These are phyloP conservation scores for Alcedo quadribrachys DNA, from an alignment of 2,797 vertebrate genomes.

Conservation along the genomic window DNA sequence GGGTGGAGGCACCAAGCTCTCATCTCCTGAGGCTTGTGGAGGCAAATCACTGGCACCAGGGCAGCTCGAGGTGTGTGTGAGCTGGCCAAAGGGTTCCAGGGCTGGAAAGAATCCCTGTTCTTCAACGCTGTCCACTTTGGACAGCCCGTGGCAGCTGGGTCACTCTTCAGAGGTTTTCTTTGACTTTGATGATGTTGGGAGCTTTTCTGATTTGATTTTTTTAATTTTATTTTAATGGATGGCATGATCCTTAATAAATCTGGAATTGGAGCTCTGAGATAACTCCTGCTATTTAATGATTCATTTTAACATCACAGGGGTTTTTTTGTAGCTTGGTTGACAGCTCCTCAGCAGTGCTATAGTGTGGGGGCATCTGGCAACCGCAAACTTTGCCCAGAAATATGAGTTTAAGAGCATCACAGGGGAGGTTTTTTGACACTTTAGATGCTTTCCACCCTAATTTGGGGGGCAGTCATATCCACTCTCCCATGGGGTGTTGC, in stretches of 20 bases:
- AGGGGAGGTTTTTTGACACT: neutral
- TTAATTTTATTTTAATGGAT: neutral
- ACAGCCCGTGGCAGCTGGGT: neutral
- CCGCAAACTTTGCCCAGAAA: neutral
- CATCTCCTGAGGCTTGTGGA: accelerated
- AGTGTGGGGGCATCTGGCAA: neutral
- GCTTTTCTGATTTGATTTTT: neutral
- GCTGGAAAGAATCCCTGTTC: accelerated
- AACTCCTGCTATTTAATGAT: neutral
- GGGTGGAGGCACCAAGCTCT: neutral
- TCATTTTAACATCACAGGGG: neutral
- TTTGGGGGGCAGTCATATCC: accelerated
- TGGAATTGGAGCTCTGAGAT: neutral
- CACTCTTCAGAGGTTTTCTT: neutral
- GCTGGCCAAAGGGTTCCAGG: neutral
- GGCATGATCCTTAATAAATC: neutral
- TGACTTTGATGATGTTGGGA: neutral
- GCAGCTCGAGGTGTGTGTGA: accelerated
- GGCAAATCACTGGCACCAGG: accelerated
- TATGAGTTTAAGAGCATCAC: neutral
- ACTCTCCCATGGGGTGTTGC: accelerated
- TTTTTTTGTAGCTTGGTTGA: neutral
- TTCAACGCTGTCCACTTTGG: accelerated
- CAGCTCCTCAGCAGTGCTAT: neutral
- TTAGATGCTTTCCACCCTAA: neutral